Evolutionary conservation across 2,113 vertebrate genomes (phyloP).

Genomic region (Oxygymnocypris stewartii): DNA sequence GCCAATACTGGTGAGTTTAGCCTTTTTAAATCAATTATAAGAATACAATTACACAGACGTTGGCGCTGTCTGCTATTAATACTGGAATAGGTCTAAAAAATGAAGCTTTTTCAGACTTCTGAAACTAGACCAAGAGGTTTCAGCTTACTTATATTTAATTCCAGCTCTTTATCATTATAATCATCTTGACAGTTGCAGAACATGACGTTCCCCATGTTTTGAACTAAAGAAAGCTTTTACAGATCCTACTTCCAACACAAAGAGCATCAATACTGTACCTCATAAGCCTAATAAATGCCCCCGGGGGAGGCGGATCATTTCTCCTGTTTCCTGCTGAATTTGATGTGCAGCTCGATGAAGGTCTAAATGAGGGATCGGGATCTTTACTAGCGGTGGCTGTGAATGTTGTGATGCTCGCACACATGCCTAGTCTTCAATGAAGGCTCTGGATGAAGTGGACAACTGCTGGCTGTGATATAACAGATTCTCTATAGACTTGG

Average conservation of each 20-base stretch:
- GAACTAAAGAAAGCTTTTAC: constrained; percentile 28
- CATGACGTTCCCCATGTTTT: constrained; percentile 38
- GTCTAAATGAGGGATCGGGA: constrained; percentile 36
- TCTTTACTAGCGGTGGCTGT: constrained; percentile 27
- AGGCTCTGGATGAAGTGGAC: constrained; percentile 38
- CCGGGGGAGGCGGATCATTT: constrained; percentile 40
- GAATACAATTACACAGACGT: background rate
- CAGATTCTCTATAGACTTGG: constrained; percentile 17
- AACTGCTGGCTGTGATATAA: constrained; percentile 53
- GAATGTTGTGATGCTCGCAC: constrained; percentile 31
- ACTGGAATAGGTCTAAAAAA: constrained; percentile 2
- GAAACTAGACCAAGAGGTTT: constrained; percentile 1
- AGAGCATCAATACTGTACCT: constrained; percentile 44
- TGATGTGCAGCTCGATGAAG: too few species aligned
- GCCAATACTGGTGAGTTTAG: background rate
- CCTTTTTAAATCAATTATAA: background rate
- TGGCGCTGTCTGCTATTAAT: background rate
- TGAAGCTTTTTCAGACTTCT: constrained; percentile 4
- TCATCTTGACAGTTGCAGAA: constrained; percentile 33
- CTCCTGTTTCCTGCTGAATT: constrained; percentile 18
- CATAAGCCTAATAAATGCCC: constrained; percentile 39
- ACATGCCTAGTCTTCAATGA: constrained; percentile 35
- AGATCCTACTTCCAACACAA: constrained; percentile 47
- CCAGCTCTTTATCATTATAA: constrained; percentile 38
- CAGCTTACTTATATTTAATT: constrained; percentile 5